A percentile compares a stretch with the other conserved stretches of the same genome.
Evolutionary conservation across 2,113 vertebrate species (phyloP).

Genomic region (Gallinago paraguaiae): DNA sequence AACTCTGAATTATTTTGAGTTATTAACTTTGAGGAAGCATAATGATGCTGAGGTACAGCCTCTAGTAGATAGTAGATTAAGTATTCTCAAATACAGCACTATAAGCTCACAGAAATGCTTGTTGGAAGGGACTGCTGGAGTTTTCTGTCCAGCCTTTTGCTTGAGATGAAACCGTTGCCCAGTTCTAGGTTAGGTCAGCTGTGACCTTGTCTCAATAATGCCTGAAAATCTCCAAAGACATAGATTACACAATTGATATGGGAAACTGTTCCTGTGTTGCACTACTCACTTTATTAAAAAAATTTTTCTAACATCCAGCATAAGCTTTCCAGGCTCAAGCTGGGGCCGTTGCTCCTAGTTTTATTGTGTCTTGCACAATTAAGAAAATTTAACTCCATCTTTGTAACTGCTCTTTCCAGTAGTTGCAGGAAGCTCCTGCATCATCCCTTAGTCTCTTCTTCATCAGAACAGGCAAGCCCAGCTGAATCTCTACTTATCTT

Average conservation of each 20-base stretch:
- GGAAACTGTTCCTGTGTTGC: not conserved
- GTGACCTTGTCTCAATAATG: not conserved
- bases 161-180: not conserved
- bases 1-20: not conserved
- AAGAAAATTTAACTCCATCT: not conserved
- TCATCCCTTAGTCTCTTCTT: not conserved
- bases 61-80: not conserved
- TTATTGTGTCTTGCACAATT: not conserved
- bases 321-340: not conserved
- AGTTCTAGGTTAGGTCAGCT: not conserved
- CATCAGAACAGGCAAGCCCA: not conserved
- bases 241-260: not conserved
- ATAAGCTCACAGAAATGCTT: not conserved
- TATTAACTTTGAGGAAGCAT: not conserved
- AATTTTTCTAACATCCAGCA: not conserved
- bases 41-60: not conserved
- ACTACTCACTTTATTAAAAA: not conserved
- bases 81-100: not conserved
- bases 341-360: not conserved
- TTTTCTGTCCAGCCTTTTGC: not conserved
- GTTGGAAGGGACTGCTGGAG: not conserved
- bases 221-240: not conserved
- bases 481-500: not conserved
- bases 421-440: not conserved
- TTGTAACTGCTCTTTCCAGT: not conserved